Base-by-base conservation (phyloP, 2,888 invertebrate species). In the Lymantria monacha region DNA sequence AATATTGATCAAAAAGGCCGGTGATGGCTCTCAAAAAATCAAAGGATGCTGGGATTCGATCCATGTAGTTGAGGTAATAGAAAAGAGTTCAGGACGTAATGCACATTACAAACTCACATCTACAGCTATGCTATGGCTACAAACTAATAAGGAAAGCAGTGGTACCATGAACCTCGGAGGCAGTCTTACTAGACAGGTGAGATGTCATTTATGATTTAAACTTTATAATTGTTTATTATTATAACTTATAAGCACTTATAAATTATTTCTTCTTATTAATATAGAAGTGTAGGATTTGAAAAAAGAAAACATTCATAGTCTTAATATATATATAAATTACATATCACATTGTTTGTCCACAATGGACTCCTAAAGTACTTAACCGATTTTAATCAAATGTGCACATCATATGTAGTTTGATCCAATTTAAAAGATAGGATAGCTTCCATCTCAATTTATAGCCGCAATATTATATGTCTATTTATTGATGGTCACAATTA, bases 31-130 rank as follows among this genome's bases (percentile, higher is more conserved):
- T 38, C 98, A 97, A 89, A 98, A 98, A 90, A 99, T 99, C 72
- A 98, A 98, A 84, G 99, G 99, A 0, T 99, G 99, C 86, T 99
- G 99, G 99, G 99, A 99, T 83, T 99, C 99, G 1, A 98, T 99
- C 76, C 99, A 99, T 79, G 99, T 99, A 0, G 97, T 99, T 12
- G 99, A 99, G 90, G 99, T 99, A 0, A 97, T 97, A 79, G 98
- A 99, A 83, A 99, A 99, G 87, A 95, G 97, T 44, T 96, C 96
- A 22, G 98, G 98, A 0, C 93, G 98, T 49, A 96, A 95, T 69
- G 99, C 99, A 22, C 98, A 99, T 84, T 99, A 99, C 84, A 99
- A 99, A 92, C 93, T 99, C 75, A 99, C 99, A 42, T 99, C 99
- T 0, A 99, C 99, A 0, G 98, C 98, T 0, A 99, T 99, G 99